phyloP scores from a whole-genome alignment of 2,888 invertebrate genomes.

The Criorhina ranunculi region DNA sequence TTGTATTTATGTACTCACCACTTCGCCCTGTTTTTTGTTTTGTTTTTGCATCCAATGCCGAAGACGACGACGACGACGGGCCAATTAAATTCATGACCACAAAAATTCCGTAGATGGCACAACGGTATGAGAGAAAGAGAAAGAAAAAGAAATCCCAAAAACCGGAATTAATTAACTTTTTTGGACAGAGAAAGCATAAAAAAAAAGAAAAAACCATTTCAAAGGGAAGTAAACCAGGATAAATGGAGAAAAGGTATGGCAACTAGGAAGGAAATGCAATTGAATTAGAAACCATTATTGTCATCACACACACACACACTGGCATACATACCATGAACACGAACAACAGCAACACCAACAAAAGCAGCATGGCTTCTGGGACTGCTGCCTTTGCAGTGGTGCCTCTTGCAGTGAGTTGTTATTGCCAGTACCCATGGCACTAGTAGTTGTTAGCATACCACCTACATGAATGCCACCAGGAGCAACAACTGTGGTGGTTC shows the following conservation, averaged over 20 bases:
- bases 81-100: constrained; percentile 64
- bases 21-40: constrained; percentile 82
- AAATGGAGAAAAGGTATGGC: constrained; percentile 24
- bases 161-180: constrained; percentile 67
- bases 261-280: constrained; percentile 27
- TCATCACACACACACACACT: background rate
- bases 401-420: constrained; percentile 83
- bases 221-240: constrained; percentile 38
- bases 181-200: constrained; percentile 26
- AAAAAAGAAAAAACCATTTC: constrained; percentile 39
- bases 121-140: constrained; percentile 2
- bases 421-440: constrained; percentile 78
- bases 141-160: constrained; percentile 29
- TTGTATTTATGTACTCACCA: constrained; percentile 81
- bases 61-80: constrained; percentile 33
- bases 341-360: constrained; percentile 90
- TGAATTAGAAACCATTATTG: constrained; percentile 35
- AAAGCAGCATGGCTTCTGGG: constrained; percentile 87
- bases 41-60: constrained; percentile 53
- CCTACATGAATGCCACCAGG: constrained; percentile 80
- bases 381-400: constrained; percentile 84
- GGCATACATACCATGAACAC: constrained; percentile 87
- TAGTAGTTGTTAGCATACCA: constrained; percentile 79
- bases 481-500: constrained; percentile 78
- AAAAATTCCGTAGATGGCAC: constrained; percentile 58